Conservation (phyloP, 2,888 invertebrate genomes). For the Eledone cirrhosa region DNA sequence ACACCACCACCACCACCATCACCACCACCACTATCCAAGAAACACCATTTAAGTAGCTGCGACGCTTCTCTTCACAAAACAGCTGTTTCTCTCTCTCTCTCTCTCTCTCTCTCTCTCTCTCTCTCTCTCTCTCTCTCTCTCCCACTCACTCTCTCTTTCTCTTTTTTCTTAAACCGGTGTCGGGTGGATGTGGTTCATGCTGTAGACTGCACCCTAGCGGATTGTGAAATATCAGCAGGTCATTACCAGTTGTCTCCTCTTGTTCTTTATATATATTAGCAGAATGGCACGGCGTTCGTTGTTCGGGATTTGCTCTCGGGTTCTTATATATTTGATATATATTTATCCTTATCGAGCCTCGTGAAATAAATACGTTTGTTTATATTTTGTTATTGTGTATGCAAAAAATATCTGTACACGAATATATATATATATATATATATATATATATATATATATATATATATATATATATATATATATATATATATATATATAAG, state of each 20-base stretch:
- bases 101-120: background rate
- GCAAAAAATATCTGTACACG: too few species aligned
- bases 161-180: background rate
- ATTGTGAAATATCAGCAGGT: conserved; percentile 7
- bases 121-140: too few species aligned
- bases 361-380: too few species aligned
- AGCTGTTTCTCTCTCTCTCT: background rate
- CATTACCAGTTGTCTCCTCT: background rate
- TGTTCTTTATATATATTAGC: too few species aligned
- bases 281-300: too few species aligned
- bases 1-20: background rate
- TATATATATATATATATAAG: too few species aligned
- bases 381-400: too few species aligned
- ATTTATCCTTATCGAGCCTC: too few species aligned
- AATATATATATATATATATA: background rate
- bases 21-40: background rate
- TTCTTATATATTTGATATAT: too few species aligned
- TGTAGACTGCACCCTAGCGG: background rate
- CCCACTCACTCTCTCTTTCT: too few species aligned
- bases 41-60: too few species aligned
- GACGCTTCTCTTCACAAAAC: background rate
- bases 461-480: conserved; percentile 22
- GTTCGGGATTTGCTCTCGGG: too few species aligned
- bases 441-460: conserved; percentile 12
- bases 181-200: conserved; percentile 19